Evolutionary conservation across 2,113 vertebrate species (phyloP).

Genomic region (Gracilinanus agilis): DNA sequence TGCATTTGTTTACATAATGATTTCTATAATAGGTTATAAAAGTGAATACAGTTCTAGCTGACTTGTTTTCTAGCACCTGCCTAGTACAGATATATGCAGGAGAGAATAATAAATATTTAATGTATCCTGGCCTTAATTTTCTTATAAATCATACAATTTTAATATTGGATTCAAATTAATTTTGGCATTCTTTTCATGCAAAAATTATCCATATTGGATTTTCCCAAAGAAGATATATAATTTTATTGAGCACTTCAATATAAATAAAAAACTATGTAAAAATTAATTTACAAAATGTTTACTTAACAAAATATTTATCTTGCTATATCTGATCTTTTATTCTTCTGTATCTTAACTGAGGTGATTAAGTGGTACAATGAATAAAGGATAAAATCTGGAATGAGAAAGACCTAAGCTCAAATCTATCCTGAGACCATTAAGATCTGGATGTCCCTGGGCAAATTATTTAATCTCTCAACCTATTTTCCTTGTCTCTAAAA

Average conservation of each 20-base stretch:
- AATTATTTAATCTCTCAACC: not conserved
- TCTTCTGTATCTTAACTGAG: not conserved
- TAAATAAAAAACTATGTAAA: constrained; percentile 1
- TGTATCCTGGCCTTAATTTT: constrained; percentile 50
- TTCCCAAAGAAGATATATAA: constrained; percentile 49
- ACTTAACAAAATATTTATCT: not conserved
- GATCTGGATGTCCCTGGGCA: not conserved
- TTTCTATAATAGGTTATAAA: constrained; percentile 56
- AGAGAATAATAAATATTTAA: constrained; percentile 31
- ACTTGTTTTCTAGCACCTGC: constrained; percentile 49
- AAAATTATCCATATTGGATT: not conserved
- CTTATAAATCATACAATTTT: constrained; percentile 13
- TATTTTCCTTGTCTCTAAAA: not conserved
- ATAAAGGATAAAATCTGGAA: not conserved
- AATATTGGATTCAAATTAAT: constrained; percentile 51
- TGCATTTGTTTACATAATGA: constrained; percentile 42
- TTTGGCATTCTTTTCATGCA: constrained; percentile 55
- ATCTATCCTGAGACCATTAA: not conserved
- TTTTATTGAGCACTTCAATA: constrained; percentile 29
- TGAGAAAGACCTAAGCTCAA: not conserved
- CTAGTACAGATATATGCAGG: constrained; percentile 33
- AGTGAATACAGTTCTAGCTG: constrained; percentile 45
- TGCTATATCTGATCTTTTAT: not conserved
- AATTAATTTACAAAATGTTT: not conserved
- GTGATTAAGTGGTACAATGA: not conserved